Base-by-base conservation (phyloP, 1,140 invertebrate species). In the Formica exsecta region DNA sequence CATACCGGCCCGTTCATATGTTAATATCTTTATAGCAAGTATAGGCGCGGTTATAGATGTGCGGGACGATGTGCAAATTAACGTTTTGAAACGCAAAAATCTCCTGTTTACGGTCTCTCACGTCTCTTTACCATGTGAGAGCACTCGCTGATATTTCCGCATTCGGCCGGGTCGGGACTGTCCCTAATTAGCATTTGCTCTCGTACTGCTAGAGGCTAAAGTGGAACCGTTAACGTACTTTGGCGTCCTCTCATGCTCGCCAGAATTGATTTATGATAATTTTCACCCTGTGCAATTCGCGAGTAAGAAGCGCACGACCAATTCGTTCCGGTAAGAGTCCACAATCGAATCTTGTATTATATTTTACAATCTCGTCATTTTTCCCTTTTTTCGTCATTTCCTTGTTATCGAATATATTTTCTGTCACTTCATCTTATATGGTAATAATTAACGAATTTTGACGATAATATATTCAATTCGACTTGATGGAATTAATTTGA, bases 1-100 rank as follows among this genome's bases (percentile, higher is more conserved):
- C 75, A 86, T 85, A 86, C 84, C 71, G 75, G 54, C 36, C 87
- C 74, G 86, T 92, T 92, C 91, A 91, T 92, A 92, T 92, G 91
- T 92, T 92, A 92, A 92, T 92, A 85, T 73, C 41, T 87, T 81
- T 85, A 59, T 59, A 59, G 61, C 71, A 77, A 70, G 75, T 66
- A 51, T 51, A 68, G 74, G 75, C 36, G 44, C 41, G 32, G 36
- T 25, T 51, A 25, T 68, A 68, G 44, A 41, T 73, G 48, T 32
- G 51, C 68, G 44, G n/a, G 32, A 76, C n/a, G 22, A 62, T 73
- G 76, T 48, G 81, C 66, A 81, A 91, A 91, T 89, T 91, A 87
- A 91, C 68, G 81, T 79, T 80, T 80, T 61, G 64, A 73, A 84
- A 70, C 36, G 51, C 29, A 86, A 89, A 85, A 90, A 85, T 86